phyloP scores from a whole-genome alignment of 1,140 invertebrate species.

The Achroia grisella region DNA sequence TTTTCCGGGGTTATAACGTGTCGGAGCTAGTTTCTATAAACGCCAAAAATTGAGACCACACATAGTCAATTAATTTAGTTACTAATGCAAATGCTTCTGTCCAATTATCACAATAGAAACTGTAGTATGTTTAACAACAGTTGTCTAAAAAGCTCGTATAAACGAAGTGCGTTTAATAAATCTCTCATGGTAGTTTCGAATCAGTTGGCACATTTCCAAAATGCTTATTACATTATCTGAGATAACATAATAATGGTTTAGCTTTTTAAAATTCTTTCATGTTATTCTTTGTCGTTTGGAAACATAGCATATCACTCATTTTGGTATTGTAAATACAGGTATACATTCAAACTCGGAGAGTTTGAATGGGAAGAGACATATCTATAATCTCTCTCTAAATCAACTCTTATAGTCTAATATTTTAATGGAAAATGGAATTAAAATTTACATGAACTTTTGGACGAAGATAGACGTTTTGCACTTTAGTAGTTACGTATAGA shows the following conservation, averaged over 20 bases:
- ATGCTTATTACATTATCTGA: slow-evolving; percentile 4
- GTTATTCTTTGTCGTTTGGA: neutral
- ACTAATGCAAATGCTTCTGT: neutral
- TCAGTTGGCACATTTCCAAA: slow-evolving; percentile 23
- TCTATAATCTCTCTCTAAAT: no score
- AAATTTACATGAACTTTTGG: no score
- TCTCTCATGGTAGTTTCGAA: neutral
- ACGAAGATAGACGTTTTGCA: no score
- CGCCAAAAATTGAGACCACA: no score
- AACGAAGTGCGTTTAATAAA: neutral
- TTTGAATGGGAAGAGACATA: no score
- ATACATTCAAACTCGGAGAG: neutral
- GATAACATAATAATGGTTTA: slow-evolving; percentile 3
- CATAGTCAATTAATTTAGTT: no score
- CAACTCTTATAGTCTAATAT: no score
- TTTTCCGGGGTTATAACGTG: no score
- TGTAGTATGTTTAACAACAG: neutral
- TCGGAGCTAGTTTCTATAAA: no score
- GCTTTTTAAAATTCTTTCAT: slow-evolving; percentile 2
- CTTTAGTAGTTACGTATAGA: no score
- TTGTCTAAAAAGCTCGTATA: neutral
- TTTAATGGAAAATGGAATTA: no score
- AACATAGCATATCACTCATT: no score
- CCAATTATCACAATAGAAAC: neutral
- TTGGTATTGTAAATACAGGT: slow-evolving; percentile 1